Percentiles rank a stretch among this genome's conserved stretches.
Conservation (phyloP, 2,113 vertebrate species). For the Pachyramphus minor region DNA sequence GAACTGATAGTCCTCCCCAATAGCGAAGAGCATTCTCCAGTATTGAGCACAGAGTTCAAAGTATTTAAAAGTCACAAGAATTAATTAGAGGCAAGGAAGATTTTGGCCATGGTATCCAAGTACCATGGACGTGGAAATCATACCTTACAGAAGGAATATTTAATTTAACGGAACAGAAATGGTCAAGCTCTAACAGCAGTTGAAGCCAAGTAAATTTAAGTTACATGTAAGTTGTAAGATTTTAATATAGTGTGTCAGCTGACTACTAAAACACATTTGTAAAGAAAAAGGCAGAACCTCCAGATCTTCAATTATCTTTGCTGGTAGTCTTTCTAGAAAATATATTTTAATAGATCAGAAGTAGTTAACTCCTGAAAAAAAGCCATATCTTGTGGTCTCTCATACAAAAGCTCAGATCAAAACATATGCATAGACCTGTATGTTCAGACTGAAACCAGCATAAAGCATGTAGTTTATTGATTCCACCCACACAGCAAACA, state of each 20-base stretch:
- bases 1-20: accelerated
- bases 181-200: neutral
- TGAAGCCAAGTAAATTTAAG: neutral
- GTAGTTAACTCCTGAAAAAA: neutral
- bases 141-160: neutral
- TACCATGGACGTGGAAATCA: neutral
- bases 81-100: neutral
- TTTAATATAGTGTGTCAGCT: neutral
- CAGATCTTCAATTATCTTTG: neutral
- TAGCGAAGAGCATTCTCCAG: neutral
- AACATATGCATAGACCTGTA: neutral
- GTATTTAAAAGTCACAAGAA: neutral
- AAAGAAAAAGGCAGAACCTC: neutral
- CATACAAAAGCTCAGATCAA: neutral
- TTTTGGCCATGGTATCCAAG: neutral
- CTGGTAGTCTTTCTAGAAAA: neutral
- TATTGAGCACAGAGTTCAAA: neutral
- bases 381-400: neutral
- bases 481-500: neutral
- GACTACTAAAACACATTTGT: neutral
- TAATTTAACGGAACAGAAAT: neutral
- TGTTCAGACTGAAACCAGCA: neutral
- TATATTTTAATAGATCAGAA: neutral
- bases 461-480: neutral
- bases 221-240: neutral